Percentiles rank a stretch among this genome's conserved stretches.
Evolutionary conservation across 2,113 vertebrate genomes (phyloP).

Genomic region (Bubo bubo): DNA sequence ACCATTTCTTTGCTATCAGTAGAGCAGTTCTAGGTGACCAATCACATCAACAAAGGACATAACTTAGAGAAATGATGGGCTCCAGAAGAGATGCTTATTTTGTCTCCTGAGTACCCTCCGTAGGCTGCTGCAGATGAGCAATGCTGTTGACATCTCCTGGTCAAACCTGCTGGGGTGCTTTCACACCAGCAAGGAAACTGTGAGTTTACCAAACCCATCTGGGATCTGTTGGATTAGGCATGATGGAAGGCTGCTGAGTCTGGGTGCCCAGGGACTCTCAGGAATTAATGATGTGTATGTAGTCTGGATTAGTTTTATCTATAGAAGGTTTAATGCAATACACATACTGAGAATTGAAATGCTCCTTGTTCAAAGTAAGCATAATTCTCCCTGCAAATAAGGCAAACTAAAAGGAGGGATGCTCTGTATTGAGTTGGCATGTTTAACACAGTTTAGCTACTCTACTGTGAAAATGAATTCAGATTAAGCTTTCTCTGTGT

Average conservation of each 20-base stretch:
- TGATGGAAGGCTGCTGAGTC: neutral
- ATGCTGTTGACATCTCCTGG: neutral
- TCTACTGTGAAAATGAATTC: neutral
- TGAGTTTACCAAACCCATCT: neutral
- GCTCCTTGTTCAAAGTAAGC: neutral
- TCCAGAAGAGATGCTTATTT: neutral
- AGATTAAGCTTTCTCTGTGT: neutral
- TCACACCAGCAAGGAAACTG: neutral
- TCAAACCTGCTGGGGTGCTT: neutral
- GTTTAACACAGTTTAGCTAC: neutral
- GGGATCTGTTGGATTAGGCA: neutral
- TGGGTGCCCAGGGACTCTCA: neutral
- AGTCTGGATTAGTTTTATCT: neutral
- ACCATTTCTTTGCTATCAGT: neutral
- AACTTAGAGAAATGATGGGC: neutral
- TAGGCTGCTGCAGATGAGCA: neutral
- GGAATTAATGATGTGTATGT: neutral
- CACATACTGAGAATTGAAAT: neutral
- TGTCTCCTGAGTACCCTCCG: neutral
- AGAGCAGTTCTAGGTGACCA: neutral
- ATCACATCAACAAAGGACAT: neutral
- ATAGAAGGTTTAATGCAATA: neutral
- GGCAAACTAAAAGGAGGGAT: neutral
- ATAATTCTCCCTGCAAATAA: neutral
- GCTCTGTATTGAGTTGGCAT: neutral